phyloP scores from a whole-genome alignment of 2,797 vertebrate genomes.

The Helicolenus hilgendorfi region DNA sequence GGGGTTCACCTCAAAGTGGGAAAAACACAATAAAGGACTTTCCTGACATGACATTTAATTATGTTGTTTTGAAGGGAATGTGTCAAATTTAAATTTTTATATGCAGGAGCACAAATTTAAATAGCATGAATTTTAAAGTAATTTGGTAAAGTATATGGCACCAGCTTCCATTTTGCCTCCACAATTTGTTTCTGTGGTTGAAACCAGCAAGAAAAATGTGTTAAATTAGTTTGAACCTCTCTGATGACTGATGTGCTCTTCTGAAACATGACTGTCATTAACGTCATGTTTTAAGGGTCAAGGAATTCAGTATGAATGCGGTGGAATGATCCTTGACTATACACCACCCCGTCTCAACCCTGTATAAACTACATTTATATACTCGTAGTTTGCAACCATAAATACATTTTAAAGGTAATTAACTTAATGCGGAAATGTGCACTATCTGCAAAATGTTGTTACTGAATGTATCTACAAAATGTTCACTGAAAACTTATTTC shows the following conservation, averaged over 20 bases:
- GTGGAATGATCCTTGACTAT: not conserved
- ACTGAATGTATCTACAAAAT: not conserved
- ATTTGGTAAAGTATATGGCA: not conserved
- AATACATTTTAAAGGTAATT: not conserved
- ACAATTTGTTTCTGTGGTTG: not conserved
- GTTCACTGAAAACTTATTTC: not conserved
- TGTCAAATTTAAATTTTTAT: not conserved
- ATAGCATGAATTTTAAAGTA: not conserved
- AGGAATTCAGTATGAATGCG: not conserved
- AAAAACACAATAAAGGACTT: slow-evolving; percentile 2
- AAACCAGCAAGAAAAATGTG: not conserved
- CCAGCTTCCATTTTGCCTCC: not conserved
- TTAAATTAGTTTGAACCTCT: not conserved
- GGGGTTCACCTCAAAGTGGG: not conserved
- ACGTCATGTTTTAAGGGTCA: not conserved
- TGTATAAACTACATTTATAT: not conserved
- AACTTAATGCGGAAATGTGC: not conserved
- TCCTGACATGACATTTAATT: not conserved
- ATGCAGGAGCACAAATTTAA: not conserved
- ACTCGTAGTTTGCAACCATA: not conserved
- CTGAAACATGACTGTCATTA: not conserved
- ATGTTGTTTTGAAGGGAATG: not conserved
- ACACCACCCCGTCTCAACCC: too few relatives aligned
- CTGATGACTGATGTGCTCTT: not conserved
- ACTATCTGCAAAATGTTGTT: not conserved